A percentile compares a stretch with the other conserved stretches of the same genome.
phyloP scores from a whole-genome alignment of 1,140 invertebrate genomes.

The Heterodera carotae region DNA sequence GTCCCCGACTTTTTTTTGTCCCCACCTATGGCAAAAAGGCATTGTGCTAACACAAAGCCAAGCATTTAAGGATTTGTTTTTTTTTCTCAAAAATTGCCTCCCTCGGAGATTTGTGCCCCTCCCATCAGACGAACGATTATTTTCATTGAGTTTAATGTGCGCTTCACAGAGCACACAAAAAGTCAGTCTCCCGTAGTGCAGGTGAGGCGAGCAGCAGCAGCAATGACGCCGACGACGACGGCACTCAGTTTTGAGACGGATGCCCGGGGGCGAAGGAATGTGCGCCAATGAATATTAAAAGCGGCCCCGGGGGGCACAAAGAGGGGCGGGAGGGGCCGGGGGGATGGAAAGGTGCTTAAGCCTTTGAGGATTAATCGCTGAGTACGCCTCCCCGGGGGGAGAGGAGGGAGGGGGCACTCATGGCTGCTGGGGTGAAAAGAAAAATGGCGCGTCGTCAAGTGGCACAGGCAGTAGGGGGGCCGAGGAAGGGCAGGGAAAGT shows the following conservation, averaged over 20 bases:
- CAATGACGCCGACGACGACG: background rate
- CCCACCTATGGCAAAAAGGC: too few species aligned
- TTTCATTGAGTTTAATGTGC: background rate
- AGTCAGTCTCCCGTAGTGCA: background rate
- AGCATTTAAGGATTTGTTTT: background rate
- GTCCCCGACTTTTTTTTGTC: too few species aligned
- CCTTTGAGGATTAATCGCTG: constrained; percentile 35
- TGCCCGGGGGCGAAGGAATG: background rate
- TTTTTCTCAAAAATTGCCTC: background rate
- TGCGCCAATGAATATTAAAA: constrained; percentile 32
- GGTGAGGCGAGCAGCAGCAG: constrained; percentile 1
- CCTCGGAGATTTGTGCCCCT: background rate
- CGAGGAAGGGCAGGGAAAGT: constrained; percentile 15
- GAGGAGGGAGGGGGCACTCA: background rate
- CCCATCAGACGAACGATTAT: background rate
- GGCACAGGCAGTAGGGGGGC: background rate
- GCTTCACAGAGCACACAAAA: background rate
- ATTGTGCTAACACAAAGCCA: background rate
- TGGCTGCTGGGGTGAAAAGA: background rate
- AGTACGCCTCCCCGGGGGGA: background rate
- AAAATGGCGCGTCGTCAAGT: constrained; percentile 33
- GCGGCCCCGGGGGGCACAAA: background rate
- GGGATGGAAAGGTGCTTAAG: constrained; percentile 11
- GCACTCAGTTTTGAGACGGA: background rate
- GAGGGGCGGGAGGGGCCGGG: background rate